Evolutionary conservation across 2,113 vertebrate species (phyloP), one percentile per base, ranked within the genome.

Genomic region (Odontophorus gujanensis): DNA sequence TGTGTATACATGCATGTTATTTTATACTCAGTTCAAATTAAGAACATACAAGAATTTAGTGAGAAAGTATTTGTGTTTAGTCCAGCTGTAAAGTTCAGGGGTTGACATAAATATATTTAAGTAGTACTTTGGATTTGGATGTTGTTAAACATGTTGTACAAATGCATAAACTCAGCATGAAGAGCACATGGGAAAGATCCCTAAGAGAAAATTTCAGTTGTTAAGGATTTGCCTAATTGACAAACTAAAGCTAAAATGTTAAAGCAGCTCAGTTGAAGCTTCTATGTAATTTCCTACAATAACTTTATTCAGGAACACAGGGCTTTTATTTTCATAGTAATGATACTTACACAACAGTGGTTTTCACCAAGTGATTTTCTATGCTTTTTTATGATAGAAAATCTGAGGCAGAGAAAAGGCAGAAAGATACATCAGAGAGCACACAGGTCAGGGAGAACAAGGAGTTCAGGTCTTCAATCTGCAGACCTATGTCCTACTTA

Each of bases 401-500:
- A 80, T 32, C 40, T 32, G 79, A 73, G 63, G 59, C 50, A 76
- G 7, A 87, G 36, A 77, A 47, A 26, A 96, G 4, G 59, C 16
- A 91, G 62, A n/a, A 84, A 34, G 28, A 38, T 66, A 94, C 40
- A 83, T 62, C 32, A 26, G 13, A 51, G 28, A 76, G 38, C 67
- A 82, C 11, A 45, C 9, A 92, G 63, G 68, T 66, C 87, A 80
- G 32, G 1, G 5, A 82, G 19, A 58, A 42, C 45, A 58, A 73
- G 42, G 59, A 82, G 1, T 47, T 80, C 47, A 81, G 36, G 26
- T 67, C 72, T 69, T 82, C 71, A 83, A 55, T 7, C 67, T 48
- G 40, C 15, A 24, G 87, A 67, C 55, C 47, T 50, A 1, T 85
- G 82, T 81, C 93, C 96, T 95, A 94, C 63, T 96, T 93, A 96